Evolutionary conservation across 1,140 invertebrate genomes (phyloP), one percentile per base, ranked within the genome.

Genomic region (Stegodyphus dumicola): DNA sequence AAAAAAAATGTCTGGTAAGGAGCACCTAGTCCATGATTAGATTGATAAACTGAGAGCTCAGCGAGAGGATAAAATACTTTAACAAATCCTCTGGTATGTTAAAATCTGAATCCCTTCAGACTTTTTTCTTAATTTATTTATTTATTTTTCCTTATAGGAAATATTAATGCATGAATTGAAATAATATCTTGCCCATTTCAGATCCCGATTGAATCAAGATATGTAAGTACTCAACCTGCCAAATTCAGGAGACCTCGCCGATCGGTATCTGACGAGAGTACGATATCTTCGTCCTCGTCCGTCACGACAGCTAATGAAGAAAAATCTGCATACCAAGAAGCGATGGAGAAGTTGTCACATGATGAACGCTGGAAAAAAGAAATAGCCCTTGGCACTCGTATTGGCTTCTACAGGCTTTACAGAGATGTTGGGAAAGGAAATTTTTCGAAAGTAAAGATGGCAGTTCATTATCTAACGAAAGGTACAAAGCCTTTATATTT

Each of bases 401-500:
- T 95, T 66, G 94, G 94, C 6, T 92, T 95, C 87, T 95, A 95
- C 90, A 89, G 93, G 85, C 91, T 95, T 77, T 91, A 92, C 74
- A 93, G 93, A 60, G 94, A 95, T 88, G 90, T 97, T 71, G 96
- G 96, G 56, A 93, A 93, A 88, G 96, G 96, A 54, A 97, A 97
- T 89, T 97, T 97, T 90, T 96, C 96, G 6, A 95, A 95, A 91
- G 96, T 97, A 64, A 96, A 96, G 90, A 91, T 97, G 89, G 96
- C 94, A 49, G 93, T 95, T 75, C 96, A 97, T 91, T 93, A 95
- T 86, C 90, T 96, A 54, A 96, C 95, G 33, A 94, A 95, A 92
- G 96, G 96, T 95, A 92, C 33, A 33, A 33, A 33, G 33, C 33
- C 1, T 33, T 33, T 33, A 33, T 3, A 33, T 33, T 33, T 33